Base-by-base conservation (phyloP, 2,888 invertebrate genomes). In the Brachyopa scutellaris region DNA sequence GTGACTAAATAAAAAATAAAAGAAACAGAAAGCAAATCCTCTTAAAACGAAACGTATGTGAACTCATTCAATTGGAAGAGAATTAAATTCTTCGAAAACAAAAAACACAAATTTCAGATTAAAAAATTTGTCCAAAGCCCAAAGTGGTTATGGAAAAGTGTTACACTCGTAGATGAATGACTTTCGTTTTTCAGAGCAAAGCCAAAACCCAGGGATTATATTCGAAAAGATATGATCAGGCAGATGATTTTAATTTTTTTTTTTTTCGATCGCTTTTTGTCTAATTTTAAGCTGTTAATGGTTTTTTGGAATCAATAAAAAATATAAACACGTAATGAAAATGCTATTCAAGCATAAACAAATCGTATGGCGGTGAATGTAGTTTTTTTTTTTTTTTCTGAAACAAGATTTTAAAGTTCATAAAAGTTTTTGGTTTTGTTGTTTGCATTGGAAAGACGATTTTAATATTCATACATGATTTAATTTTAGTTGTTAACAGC, bases 1-100 rank as follows among this genome's bases (percentile, higher is more conserved):
- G 11, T 5, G 8, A 11, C 2, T 9, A 17, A 29, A 13, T 8
- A 19, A 40, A 19, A 23, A 19, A 64, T 17, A 36, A 62, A 21
- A 49, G 7, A 26, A 49, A 26, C 17, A 33, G 0, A 31, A 31
- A 73, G 17, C 26, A 9, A 69, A 70, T 49, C 40, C 55, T 23
- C 42, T 59, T 45, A 45, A 7, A 38, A 13, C 5, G 59, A 69
- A 42, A 23, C n/a, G n/a, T n/a, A n/a, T 80, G 74, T 61, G 38
- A 62, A 62, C 40, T 80, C 79, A 74, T 36, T 80, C 79, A 74
- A 51, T 57, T 62, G 79, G 15, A 69, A 57, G 69, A 11, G 76
- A 67, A 61, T 79, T 79, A 79, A 47, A 51, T 53, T 61, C 66
- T 61, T 40, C 6, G n/a, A 33, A 62, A 47, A 45, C 55, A 64